These are phyloP conservation scores for Lucinisca nassula DNA, from an alignment of 2,888 invertebrate genomes.

Conservation along the genomic window DNA sequence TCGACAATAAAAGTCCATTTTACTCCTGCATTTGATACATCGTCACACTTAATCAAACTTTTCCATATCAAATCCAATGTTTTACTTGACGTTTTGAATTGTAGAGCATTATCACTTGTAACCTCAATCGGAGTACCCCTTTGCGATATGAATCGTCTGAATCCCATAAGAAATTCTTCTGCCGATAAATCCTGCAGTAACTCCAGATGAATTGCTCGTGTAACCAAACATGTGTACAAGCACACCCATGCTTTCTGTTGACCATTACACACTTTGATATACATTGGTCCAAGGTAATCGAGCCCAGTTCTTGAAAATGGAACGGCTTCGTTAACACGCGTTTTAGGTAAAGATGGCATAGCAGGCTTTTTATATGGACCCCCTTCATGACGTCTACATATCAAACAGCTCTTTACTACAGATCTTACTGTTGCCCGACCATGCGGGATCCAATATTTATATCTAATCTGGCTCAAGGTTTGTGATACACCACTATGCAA, in stretches of 20 bases:
- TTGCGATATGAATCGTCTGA: slow-evolving; percentile 39
- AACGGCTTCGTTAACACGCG: slow-evolving; percentile 26
- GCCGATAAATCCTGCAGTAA: slow-evolving; percentile 43
- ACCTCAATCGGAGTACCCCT: slow-evolving; percentile 30
- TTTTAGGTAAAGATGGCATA: slow-evolving; percentile 42
- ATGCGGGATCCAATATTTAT: slow-evolving; percentile 48
- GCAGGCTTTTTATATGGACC: slow-evolving; percentile 32
- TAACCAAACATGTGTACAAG: slow-evolving; percentile 52
- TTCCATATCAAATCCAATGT: slow-evolving; percentile 2
- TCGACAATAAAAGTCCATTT: slow-evolving; percentile 26
- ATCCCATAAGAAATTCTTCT: slow-evolving; percentile 39
- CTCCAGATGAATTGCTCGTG: slow-evolving; percentile 46
- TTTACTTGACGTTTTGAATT: slow-evolving; percentile 29
- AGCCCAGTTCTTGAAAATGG: slow-evolving; percentile 44
- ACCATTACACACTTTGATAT: slow-evolving; percentile 19
- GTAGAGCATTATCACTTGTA: slow-evolving; percentile 38
- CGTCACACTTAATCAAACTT: slow-evolving; percentile 27
- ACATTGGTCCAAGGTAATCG: slow-evolving; percentile 50
- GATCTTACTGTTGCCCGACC: slow-evolving; percentile 33
- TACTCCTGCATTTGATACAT: slow-evolving; percentile 14
- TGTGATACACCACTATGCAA: slow-evolving; percentile 47
- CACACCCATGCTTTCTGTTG: slow-evolving; percentile 50
- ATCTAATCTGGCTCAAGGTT: slow-evolving; percentile 12
- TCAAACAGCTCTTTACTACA: slow-evolving; percentile 24
- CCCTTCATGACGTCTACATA: slow-evolving; percentile 42